phyloP scores from a whole-genome alignment of 2,888 invertebrate genomes.

The Tetragonisca angustula region DNA sequence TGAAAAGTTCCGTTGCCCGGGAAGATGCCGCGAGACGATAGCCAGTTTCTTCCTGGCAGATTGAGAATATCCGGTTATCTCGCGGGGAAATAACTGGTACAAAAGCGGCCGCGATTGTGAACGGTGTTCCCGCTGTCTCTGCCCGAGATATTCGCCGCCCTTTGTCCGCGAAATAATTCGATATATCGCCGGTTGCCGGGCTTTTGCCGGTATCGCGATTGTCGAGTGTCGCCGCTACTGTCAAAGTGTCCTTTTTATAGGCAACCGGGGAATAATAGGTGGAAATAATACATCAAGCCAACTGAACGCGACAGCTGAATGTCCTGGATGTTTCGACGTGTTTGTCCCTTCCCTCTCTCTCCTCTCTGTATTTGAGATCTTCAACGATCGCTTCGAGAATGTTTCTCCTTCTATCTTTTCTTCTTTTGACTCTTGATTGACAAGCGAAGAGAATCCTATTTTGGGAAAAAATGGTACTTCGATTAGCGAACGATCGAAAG shows the following conservation, averaged over 20 bases:
- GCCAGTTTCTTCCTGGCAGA: neutral
- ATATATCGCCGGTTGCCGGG: constrained; percentile 28
- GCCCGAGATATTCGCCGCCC: constrained; percentile 14
- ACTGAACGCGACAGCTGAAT: constrained; percentile 76
- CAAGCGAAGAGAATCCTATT: too few species aligned
- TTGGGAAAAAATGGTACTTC: too few species aligned
- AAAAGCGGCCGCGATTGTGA: constrained; percentile 1
- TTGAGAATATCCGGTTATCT: constrained; percentile 1
- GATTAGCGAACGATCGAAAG: too few species aligned
- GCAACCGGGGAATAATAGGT: constrained; percentile 65
- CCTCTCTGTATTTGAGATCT: too few species aligned
- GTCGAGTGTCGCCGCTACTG: constrained; percentile 32
- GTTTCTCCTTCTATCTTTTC: too few species aligned
- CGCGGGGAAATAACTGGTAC: constrained; percentile 1
- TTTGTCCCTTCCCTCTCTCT: constrained; percentile 19
- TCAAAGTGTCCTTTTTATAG: constrained; percentile 46
- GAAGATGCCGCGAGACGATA: neutral
- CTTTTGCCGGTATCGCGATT: constrained; percentile 26
- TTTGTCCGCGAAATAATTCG: constrained; percentile 38
- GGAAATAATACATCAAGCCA: constrained; percentile 77
- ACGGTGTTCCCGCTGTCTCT: neutral
- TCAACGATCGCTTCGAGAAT: neutral
- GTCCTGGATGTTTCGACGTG: constrained; percentile 41
- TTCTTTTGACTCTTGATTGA: neutral
- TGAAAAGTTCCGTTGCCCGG: neutral